Conservation (phyloP, 1,140 invertebrate genomes). For the Teleogryllus occipitalis region DNA sequence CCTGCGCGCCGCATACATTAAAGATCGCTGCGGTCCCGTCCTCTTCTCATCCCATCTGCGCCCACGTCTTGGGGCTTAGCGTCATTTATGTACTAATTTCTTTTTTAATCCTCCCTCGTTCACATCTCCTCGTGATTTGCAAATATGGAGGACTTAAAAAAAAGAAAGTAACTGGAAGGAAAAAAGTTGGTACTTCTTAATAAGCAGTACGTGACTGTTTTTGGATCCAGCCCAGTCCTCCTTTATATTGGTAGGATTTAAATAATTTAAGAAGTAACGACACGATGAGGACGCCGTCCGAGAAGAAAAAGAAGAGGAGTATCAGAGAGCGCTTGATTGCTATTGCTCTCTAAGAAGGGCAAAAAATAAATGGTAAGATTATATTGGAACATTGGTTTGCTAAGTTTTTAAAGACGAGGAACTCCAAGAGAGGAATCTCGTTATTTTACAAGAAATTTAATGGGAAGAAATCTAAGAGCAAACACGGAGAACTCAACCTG, state of each 20-base stretch:
- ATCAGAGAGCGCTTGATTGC: neutral
- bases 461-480: neutral
- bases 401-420: neutral
- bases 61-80: neutral
- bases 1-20: neutral
- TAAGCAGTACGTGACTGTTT: constrained; percentile 4
- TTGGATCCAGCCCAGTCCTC: neutral
- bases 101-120: constrained; percentile 1
- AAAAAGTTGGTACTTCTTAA: constrained; percentile 1
- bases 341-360: neutral
- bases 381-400: neutral
- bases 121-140: neutral
- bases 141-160: neutral
- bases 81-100: constrained; percentile 5
- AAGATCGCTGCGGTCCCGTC: neutral
- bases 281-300: neutral
- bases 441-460: neutral
- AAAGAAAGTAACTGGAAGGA: neutral
- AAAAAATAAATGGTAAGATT: constrained; percentile 2
- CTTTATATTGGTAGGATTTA: neutral
- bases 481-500: neutral
- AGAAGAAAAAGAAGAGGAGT: neutral
- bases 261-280: constrained; percentile 2
- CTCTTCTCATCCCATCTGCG: neutral
- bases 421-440: neutral